Conservation (phyloP, 2,888 invertebrate species). For the Stenotaenia linearis region DNA sequence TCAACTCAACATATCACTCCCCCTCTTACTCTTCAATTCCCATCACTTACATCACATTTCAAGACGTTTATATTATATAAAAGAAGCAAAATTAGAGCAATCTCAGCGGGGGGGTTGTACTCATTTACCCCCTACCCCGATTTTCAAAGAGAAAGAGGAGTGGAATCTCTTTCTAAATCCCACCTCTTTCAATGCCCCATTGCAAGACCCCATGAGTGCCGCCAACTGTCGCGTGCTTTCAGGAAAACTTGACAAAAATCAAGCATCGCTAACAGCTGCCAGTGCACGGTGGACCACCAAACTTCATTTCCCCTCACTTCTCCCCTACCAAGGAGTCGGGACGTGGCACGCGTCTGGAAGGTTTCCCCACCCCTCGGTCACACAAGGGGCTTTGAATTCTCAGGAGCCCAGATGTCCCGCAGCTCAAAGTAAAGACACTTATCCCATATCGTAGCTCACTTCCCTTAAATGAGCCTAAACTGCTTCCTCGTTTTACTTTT, state of each 20-base stretch:
- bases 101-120: not conserved
- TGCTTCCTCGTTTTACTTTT: not conserved
- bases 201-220: not conserved
- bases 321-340: not conserved
- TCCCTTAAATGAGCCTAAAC: slow-evolving; percentile 13
- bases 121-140: not conserved
- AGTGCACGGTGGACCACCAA: not conserved
- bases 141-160: not conserved
- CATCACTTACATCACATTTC: not conserved
- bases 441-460: slow-evolving; percentile 21
- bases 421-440: slow-evolving; percentile 12
- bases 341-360: slow-evolving; percentile 13
- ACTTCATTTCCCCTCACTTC: not conserved
- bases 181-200: not conserved
- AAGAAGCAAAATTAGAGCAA: not conserved
- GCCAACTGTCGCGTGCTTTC: slow-evolving; percentile 14
- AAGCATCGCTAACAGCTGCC: slow-evolving; percentile 24
- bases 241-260: slow-evolving; percentile 14
- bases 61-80: not conserved
- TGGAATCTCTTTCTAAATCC: not conserved
- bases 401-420: slow-evolving; percentile 3
- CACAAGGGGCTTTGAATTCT: slow-evolving; percentile 21
- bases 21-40: not conserved
- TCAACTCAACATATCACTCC: not conserved
- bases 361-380: not conserved